Evolutionary conservation across 2,888 invertebrate genomes (phyloP), one percentile per base, ranked within the genome.

Genomic region (Coelopa pilipes): DNA sequence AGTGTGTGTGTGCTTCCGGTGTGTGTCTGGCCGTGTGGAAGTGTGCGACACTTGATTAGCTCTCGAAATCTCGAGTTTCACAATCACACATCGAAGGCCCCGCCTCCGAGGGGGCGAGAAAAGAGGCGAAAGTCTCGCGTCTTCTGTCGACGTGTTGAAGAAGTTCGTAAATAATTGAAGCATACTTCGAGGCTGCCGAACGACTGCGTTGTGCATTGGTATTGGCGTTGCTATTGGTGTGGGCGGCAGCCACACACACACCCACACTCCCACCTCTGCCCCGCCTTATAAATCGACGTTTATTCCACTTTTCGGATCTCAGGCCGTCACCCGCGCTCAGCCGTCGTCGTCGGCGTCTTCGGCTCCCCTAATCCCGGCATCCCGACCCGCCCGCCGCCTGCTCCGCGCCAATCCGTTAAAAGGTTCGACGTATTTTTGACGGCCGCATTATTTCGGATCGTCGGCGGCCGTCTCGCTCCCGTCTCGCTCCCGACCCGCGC

Each of bases 41-140:
- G 77, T 75, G 70, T 71, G 70, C 76, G 76, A 75, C 77, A 77
- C 68, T 76, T 77, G 77, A 77, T 77, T 77, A 77, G 77, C 77
- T 76, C 74, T 76, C 74, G 71, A 73, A 75, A 72, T 63, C 60
- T 62, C 73, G 69, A 45, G 60, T 19, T 70, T 47, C 21, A 63
- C 47, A 50, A 59, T 59, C 34, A 57, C 68, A 66, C 19, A n/a
- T n/a, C n/a, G n/a, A 67, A 46, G 70, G 67, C 70, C n/a, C n/a
- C n/a, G n/a, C n/a, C n/a, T n/a, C n/a, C n/a, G n/a, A n/a, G n/a
- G n/a, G n/a, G n/a, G n/a, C n/a, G n/a, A n/a, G n/a, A n/a, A n/a
- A n/a, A n/a, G 45, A 70, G 11, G 13, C 4, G 47, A 47, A 17
- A 55, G 15, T 19, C 34, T 55, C 68, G 1, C 34, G 49, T 21